These are phyloP conservation scores for Callimorpha dominula DNA, from an alignment of 2,888 invertebrate species.

Conservation along the genomic window DNA sequence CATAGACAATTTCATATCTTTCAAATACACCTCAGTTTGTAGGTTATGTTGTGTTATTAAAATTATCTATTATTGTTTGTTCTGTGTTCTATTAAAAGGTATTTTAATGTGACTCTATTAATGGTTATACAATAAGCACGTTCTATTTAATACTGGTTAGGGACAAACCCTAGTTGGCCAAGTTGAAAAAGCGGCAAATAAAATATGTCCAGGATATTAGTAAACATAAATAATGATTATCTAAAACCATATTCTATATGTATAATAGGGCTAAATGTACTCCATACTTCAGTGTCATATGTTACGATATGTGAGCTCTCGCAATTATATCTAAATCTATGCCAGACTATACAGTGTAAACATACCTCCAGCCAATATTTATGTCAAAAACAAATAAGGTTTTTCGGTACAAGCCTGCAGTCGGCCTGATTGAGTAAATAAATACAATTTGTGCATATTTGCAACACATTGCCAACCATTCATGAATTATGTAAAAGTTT, in stretches of 20 bases:
- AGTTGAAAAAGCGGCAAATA: neutral
- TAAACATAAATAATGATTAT: neutral
- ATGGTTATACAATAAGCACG: neutral
- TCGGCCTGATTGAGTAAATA: no score
- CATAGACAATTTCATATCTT: neutral
- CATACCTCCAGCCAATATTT: neutral
- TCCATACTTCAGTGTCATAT: neutral
- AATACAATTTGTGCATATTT: no score
- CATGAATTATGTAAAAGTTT: no score
- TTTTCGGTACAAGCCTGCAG: no score
- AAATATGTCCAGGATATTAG: neutral
- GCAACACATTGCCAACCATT: no score
- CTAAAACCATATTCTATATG: neutral
- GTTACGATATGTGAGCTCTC: neutral
- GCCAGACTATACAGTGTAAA: neutral
- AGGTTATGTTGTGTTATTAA: conserved; percentile 2
- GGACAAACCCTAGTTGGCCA: neutral
- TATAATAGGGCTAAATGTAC: neutral
- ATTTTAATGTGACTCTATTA: neutral
- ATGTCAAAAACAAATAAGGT: no score
- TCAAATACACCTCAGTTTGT: conserved; percentile 2
- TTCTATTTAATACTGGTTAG: neutral
- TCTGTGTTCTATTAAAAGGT: neutral
- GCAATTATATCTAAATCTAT: neutral
- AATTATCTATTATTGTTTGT: neutral